Evolutionary conservation across 2,797 vertebrate species (phyloP).

Genomic region (Philypnodon macrostomus): DNA sequence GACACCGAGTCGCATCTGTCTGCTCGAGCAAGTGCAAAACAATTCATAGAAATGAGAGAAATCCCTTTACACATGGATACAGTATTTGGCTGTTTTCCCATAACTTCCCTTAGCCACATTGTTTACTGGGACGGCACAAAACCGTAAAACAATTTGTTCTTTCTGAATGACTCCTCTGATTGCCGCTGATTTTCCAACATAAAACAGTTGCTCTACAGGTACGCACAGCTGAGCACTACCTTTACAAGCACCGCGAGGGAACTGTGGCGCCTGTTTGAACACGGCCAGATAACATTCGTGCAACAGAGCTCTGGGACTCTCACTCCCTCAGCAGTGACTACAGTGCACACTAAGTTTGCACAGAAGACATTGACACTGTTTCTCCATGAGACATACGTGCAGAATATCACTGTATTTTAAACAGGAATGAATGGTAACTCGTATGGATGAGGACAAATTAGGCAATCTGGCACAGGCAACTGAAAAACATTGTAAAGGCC

Average conservation of each 20-base stretch:
- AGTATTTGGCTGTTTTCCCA: conserved; percentile 34
- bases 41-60: conserved; percentile 61
- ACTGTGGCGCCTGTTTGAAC: conserved; percentile 20
- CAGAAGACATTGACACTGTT: conserved; percentile 9
- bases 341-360: conserved; percentile 22
- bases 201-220: conserved; percentile 34
- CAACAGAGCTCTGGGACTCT: conserved; percentile 36
- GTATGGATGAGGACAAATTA: too few relatives aligned
- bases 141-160: conserved; percentile 41
- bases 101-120: conserved; percentile 15
- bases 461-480: too few relatives aligned
- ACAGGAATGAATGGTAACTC: too few relatives aligned
- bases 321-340: conserved; percentile 30
- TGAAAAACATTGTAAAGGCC: too few relatives aligned
- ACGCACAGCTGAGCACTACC: conserved; percentile 42
- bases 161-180: conserved; percentile 33
- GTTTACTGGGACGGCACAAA: conserved; percentile 31
- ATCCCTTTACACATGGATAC: conserved; percentile 56
- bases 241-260: conserved; percentile 35
- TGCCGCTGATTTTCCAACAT: conserved; percentile 26
- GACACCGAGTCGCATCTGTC: conserved; percentile 69
- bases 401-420: too few relatives aligned
- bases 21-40: conserved; percentile 61
- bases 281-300: conserved; percentile 30
- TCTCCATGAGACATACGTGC: too few relatives aligned